Conservation (phyloP, 2,888 invertebrate species). For the Chouioia cunea region DNA sequence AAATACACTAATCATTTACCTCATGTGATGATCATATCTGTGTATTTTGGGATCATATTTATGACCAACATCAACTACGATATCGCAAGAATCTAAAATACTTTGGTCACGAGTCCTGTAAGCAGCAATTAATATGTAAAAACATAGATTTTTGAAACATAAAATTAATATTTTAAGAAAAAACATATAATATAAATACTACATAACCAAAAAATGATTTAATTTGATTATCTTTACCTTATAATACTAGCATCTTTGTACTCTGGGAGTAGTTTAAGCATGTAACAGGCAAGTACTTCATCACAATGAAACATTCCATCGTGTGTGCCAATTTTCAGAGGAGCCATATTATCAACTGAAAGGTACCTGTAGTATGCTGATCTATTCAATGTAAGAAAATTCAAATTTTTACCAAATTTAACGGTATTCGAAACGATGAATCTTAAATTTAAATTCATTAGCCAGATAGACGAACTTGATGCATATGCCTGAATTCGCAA, state of each 20-base stretch:
- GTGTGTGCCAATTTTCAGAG: constrained; percentile 78
- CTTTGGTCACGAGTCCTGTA: constrained; percentile 72
- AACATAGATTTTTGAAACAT: not conserved
- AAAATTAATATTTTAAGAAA: constrained; percentile 1
- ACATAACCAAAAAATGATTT: constrained; percentile 2
- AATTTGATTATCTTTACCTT: constrained; percentile 64
- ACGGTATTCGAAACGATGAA: not conserved
- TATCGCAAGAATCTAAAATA: constrained; percentile 72
- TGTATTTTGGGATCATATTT: constrained; percentile 81
- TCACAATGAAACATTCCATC: constrained; percentile 93
- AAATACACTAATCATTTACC: constrained; percentile 57
- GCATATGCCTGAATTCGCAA: too few relatives aligned
- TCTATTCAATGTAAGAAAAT: constrained; percentile 9
- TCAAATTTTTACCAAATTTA: constrained; percentile 11
- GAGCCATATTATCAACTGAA: constrained; percentile 48
- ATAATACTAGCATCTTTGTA: constrained; percentile 86
- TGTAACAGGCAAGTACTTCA: constrained; percentile 93
- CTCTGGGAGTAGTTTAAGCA: constrained; percentile 85
- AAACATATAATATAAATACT: constrained; percentile 5
- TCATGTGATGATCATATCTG: constrained; percentile 96
- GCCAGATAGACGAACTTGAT: too few relatives aligned
- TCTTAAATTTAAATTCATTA: constrained; percentile 16
- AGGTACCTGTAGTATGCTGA: not conserved
- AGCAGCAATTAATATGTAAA: constrained; percentile 33
- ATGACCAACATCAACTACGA: constrained; percentile 96